phyloP scores from a whole-genome alignment of 2,113 vertebrate genomes.

The Harpagus bidentatus region DNA sequence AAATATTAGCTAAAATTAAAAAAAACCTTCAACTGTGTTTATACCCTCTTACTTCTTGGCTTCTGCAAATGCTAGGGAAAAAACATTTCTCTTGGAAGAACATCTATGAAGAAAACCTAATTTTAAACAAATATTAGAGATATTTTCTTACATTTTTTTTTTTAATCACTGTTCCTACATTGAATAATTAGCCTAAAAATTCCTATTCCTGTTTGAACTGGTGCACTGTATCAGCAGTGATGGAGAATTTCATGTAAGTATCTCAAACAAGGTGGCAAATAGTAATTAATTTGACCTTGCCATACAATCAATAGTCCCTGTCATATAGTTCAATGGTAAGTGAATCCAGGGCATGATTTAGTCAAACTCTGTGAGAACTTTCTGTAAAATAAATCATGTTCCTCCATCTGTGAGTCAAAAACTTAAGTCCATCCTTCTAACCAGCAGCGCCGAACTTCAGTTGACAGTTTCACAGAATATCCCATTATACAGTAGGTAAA shows the following conservation, averaged over 20 bases:
- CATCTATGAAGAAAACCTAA: neutral
- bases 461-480: neutral
- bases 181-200: neutral
- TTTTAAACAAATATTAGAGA: neutral
- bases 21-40: neutral
- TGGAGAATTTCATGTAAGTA: neutral
- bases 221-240: fast-evolving
- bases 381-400: neutral
- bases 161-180: neutral
- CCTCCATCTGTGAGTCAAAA: neutral
- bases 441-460: neutral
- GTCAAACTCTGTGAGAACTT: neutral
- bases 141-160: neutral
- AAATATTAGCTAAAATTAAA: neutral
- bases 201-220: neutral
- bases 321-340: neutral
- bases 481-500: neutral
- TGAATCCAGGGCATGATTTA: neutral
- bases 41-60: neutral
- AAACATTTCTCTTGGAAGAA: neutral
- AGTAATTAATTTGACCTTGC: neutral
- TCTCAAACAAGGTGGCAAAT: neutral
- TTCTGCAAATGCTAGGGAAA: neutral
- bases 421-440: neutral
- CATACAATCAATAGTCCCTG: neutral